phyloP scores from a whole-genome alignment of 1,140 invertebrate species.

The Orchestia grillus region DNA sequence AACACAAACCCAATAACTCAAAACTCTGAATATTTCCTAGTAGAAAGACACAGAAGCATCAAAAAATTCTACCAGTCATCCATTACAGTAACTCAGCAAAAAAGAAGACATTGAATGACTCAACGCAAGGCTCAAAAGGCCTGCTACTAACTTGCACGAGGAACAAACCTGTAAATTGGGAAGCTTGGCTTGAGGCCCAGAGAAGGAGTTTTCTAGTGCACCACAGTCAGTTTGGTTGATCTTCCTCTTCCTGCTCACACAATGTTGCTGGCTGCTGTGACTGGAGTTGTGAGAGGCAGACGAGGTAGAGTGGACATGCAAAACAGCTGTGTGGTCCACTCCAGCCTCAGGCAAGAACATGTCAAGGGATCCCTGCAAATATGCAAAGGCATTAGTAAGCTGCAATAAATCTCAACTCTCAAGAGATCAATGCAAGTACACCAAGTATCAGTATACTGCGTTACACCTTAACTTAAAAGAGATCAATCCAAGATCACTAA shows the following conservation, averaged over 20 bases:
- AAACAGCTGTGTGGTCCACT: slow-evolving; percentile 40
- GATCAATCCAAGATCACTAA: no score
- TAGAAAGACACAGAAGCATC: not conserved
- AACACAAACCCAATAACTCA: not conserved
- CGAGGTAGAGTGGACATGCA: slow-evolving; percentile 53
- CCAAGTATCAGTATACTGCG: no score
- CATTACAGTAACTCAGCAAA: not conserved
- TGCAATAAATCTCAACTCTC: not conserved
- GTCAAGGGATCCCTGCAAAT: slow-evolving; percentile 51
- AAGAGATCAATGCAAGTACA: no score
- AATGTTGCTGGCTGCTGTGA: slow-evolving; percentile 33
- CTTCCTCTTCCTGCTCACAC: slow-evolving; percentile 52
- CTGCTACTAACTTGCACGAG: not conserved
- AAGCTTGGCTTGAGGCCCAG: slow-evolving; percentile 27
- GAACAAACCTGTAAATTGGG: slow-evolving; percentile 54
- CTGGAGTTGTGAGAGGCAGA: slow-evolving; percentile 27
- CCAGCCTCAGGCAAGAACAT: slow-evolving; percentile 51
- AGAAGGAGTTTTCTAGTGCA: not conserved
- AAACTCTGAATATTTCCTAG: not conserved
- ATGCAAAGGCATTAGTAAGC: no score
- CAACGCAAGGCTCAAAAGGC: not conserved
- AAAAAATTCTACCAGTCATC: not conserved
- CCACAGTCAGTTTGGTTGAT: slow-evolving; percentile 44
- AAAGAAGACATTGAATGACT: not conserved
- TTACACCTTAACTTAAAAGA: no score